Evolutionary conservation across 2,797 vertebrate genomes (phyloP), one percentile per base, ranked within the genome.

Genomic region (Hoplostethus mediterraneus): DNA sequence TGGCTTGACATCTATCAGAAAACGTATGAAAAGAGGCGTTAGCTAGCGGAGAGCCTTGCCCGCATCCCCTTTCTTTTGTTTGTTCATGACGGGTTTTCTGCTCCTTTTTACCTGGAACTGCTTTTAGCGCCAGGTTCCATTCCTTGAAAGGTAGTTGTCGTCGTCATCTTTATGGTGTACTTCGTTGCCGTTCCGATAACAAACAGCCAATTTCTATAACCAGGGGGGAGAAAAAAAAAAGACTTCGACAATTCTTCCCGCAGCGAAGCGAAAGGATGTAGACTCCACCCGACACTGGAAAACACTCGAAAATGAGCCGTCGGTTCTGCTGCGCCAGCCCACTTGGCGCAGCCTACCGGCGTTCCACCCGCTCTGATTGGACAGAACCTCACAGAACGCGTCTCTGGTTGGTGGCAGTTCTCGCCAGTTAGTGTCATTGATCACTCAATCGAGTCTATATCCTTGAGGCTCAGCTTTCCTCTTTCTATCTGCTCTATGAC

Each of bases 211-310:
- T 77, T 84, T 28, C 28, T 28, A 28, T 2, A 28, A 28, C 28
- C 28, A 28, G 28, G 28, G 28, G 28, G 28, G 1, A 2, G 78
- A 63, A 47, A 40, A 84, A 67, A 59, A 59, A 74, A 71, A 62
- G 81, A 57, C 77, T 80, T 58, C 75, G 12, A 21, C 51, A 13
- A 42, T 71, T 70, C 64, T 80, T 75, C 66, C 82, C 78, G 84
- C 87, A 87, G 82, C 84, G 85, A 87, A 79, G 78, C 79, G 84
- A 89, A 80, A 77, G 79, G 89, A 87, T 79, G 74, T 76, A 83
- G 92, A 90, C 95, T 95, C 95, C 94, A 91, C 95, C 95, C 95
- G 94, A 92, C 69, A 85, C 88, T 89, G 91, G 86, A 80, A 87
- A 84, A 85, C 85, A 80, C 79, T 82, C 69, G 79, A 63, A 75